These are phyloP conservation scores for Sarcophaga carnaria DNA, from an alignment of 2,888 invertebrate genomes.

Conservation along the genomic window DNA sequence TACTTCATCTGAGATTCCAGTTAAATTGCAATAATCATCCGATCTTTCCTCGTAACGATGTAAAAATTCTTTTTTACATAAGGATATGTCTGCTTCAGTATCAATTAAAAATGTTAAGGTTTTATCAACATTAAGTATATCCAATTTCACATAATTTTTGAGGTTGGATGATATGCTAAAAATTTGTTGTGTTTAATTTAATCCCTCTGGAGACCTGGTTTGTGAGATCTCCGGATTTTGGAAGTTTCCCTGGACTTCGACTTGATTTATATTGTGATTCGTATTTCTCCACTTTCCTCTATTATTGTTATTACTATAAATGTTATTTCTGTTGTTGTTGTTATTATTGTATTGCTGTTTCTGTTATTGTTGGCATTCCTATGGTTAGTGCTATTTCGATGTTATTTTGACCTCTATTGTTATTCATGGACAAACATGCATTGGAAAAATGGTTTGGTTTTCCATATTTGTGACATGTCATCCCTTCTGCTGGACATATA, in stretches of 20 bases:
- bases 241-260: slow-evolving; percentile 19
- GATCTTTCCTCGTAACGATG: too few species aligned
- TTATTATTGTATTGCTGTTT: too few species aligned
- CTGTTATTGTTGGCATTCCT: too few species aligned
- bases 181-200: neutral
- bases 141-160: slow-evolving; percentile 18
- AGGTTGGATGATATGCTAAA: slow-evolving; percentile 9
- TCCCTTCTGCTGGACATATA: too few species aligned
- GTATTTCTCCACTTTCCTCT: neutral
- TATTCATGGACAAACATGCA: too few species aligned
- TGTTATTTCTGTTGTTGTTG: too few species aligned
- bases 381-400: too few species aligned
- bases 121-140: slow-evolving; percentile 9
- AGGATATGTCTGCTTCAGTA: slow-evolving; percentile 39
- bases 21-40: slow-evolving; percentile 20
- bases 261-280: neutral
- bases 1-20: slow-evolving; percentile 20
- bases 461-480: too few species aligned
- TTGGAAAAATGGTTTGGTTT: too few species aligned
- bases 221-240: neutral
- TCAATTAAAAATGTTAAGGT: slow-evolving; percentile 29
- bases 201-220: neutral
- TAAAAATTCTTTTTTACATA: slow-evolving; percentile 18
- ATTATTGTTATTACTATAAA: neutral
- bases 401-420: too few species aligned